Evolutionary conservation across 2,888 invertebrate genomes (phyloP), one percentile per base, ranked within the genome.

Genomic region (Norana najaformis): DNA sequence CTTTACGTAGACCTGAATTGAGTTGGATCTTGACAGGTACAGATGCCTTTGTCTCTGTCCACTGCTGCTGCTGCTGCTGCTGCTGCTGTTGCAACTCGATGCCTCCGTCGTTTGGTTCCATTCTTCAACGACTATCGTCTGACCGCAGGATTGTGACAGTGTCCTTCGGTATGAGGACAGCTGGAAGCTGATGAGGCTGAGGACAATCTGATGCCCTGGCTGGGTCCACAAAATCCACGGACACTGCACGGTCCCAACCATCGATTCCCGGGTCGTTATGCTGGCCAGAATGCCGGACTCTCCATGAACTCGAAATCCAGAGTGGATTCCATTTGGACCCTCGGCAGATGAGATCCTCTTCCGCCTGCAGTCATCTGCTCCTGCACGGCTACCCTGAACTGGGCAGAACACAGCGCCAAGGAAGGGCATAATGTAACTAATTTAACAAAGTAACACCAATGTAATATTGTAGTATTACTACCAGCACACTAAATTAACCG

Each of bases 121-220:
- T 69, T 69, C 69, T n/a, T 69, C 69, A n/a, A 69, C 69, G 69
- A 69, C 69, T n/a, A 69, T 69, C n/a, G 69, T 69, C n/a, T 69
- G 69, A 1, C 11, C 69, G n/a, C 69, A 69, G n/a, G 69, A 69
- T 69, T 30, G 69, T n/a, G n/a, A 30, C 69, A n/a, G 30, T 1
- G 69, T n/a, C 69, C n/a, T 69, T 69, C 69, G 3, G 69, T 30
- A 69, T 11, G 69, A 69, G 30, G n/a, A 8, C 30, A 6, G 30
- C 69, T 69, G 69, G 69, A 69, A 69, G 69, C 69, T 69, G 69
- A 69, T 69, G 69, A 69, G 69, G 11, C 69, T 69, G n/a, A 69
- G 69, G 69, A 69, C 8, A 8, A 69, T 69, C 69, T n/a, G 30
- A 11, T 69, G 69, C 6, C 69, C 69, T n/a, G 69, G 69, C 16